A percentile compares a stretch with the other conserved stretches of the same genome.
Evolutionary conservation across 2,797 vertebrate species (phyloP).

Genomic region (Schizopygopsis malacanthus): DNA sequence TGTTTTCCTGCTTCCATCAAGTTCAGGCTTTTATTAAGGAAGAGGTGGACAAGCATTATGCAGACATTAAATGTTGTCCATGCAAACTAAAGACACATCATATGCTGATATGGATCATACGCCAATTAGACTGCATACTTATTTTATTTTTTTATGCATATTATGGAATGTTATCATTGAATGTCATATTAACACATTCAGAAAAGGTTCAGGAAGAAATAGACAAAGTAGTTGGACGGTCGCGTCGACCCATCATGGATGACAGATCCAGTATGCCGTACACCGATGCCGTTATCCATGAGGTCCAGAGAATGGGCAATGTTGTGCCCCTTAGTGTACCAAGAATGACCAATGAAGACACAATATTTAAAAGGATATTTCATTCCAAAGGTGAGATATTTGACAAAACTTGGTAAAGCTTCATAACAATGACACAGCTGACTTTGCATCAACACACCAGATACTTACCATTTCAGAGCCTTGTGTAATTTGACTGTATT

Average conservation of each 20-base stretch:
- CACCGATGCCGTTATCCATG: constrained; percentile 58
- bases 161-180: not conserved
- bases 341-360: constrained; percentile 49
- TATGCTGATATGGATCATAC: not conserved
- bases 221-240: constrained; percentile 48
- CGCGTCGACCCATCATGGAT: constrained; percentile 43
- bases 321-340: constrained; percentile 45
- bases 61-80: constrained; percentile 43
- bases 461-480: not conserved
- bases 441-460: not conserved
- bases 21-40: constrained; percentile 66
- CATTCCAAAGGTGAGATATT: constrained; percentile 54
- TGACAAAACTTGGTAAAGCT: not conserved
- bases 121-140: not conserved
- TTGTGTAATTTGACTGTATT: not conserved
- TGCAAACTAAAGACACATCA: not conserved
- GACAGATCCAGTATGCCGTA: constrained; percentile 57
- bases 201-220: constrained; percentile 59
- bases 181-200: constrained; percentile 1
- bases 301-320: constrained; percentile 54
- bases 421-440: not conserved
- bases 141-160: too few species aligned
- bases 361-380: constrained; percentile 49
- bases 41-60: constrained; percentile 66
- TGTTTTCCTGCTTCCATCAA: constrained; percentile 63